Conservation (phyloP, 2,113 vertebrate genomes). For the Brachypodius melanocephalos region DNA sequence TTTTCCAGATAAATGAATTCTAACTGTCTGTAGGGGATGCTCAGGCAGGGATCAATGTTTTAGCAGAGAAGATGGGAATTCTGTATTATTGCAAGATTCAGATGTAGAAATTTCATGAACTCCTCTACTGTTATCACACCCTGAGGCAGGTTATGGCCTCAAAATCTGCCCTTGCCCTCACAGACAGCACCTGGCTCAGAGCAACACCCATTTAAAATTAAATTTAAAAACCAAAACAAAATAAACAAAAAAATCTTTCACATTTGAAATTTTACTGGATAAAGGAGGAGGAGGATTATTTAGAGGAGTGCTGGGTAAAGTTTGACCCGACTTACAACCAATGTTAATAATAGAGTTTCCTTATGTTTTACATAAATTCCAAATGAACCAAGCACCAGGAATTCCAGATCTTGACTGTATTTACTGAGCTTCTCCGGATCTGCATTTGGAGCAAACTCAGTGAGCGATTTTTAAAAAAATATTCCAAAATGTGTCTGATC, state of each 20-base stretch:
- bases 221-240: background rate
- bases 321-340: background rate
- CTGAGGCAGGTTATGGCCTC: background rate
- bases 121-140: background rate
- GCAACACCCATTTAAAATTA: background rate
- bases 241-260: background rate
- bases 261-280: background rate
- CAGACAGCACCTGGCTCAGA: background rate
- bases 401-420: background rate
- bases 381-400: background rate
- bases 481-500: background rate
- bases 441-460: background rate
- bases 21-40: background rate
- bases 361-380: background rate
- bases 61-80: background rate
- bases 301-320: background rate
- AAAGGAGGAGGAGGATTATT: background rate
- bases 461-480: rapidly evolving
- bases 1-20: background rate
- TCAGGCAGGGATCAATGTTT: background rate
- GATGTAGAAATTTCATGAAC: background rate
- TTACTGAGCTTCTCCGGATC: background rate
- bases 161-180: background rate
- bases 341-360: background rate
- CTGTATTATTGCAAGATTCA: background rate